Evolutionary conservation across 92 coral and sea anemone genomes (phyloP).

Genomic region (Epizoanthus scotinus): DNA sequence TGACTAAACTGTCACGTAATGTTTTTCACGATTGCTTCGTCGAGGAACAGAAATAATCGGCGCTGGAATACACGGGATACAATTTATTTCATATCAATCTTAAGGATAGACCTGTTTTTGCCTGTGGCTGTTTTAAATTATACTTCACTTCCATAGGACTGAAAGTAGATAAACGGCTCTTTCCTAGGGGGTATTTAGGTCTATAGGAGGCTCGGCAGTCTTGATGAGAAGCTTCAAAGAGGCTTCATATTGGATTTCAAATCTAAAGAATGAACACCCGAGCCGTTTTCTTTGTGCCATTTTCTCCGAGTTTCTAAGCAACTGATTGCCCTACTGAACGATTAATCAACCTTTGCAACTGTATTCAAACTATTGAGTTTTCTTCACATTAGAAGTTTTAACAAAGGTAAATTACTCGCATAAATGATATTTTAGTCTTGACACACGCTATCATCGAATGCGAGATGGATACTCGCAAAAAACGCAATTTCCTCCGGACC

Average conservation of each 20-base stretch:
- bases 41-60: neutral
- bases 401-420: neutral
- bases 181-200: conserved; percentile 13
- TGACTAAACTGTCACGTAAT: no score
- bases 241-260: neutral
- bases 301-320: neutral
- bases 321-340: neutral
- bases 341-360: neutral
- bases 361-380: no score
- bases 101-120: neutral
- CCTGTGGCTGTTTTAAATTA: neutral
- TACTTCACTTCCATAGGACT: neutral
- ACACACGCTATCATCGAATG: neutral
- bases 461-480: neutral
- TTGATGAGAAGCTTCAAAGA: neutral
- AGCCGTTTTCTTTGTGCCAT: neutral
- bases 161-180: neutral
- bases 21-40: neutral
- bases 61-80: no score
- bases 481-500: conserved; percentile 6
- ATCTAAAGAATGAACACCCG: neutral
- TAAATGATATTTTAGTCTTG: neutral
- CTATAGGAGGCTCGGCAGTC: neutral
- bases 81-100: no score
- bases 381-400: no score